These are phyloP conservation scores for Eudyptes chrysolophus DNA, from an alignment of 2,113 vertebrate species.

Conservation along the genomic window DNA sequence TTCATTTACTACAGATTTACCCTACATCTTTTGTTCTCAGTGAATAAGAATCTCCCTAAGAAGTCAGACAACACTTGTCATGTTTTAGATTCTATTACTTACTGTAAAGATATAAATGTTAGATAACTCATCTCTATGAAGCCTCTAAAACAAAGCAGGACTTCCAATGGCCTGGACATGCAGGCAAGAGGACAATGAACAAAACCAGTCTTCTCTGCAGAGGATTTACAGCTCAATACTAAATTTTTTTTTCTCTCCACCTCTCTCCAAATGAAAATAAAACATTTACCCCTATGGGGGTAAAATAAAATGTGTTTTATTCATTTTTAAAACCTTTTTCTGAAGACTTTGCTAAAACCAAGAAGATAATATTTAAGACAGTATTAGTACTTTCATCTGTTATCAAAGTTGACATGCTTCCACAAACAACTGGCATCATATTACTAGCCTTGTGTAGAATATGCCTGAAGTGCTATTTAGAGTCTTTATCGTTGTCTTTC, in stretches of 20 bases:
- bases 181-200: background rate
- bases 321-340: background rate
- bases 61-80: background rate
- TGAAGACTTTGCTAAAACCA: background rate
- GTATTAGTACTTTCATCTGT: background rate
- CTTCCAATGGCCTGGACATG: background rate
- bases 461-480: background rate
- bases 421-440: background rate
- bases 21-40: background rate
- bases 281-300: fast-evolving
- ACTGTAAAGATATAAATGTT: background rate
- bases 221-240: background rate
- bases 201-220: background rate
- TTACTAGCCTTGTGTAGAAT: background rate
- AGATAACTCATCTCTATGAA: background rate
- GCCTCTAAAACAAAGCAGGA: background rate
- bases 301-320: background rate
- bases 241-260: background rate
- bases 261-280: background rate
- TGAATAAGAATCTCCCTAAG: background rate
- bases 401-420: background rate
- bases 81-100: background rate
- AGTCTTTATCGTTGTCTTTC: background rate
- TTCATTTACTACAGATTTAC: background rate
- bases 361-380: background rate